phyloP scores from a whole-genome alignment of 2,797 vertebrate species.

The Staurois parvus region DNA sequence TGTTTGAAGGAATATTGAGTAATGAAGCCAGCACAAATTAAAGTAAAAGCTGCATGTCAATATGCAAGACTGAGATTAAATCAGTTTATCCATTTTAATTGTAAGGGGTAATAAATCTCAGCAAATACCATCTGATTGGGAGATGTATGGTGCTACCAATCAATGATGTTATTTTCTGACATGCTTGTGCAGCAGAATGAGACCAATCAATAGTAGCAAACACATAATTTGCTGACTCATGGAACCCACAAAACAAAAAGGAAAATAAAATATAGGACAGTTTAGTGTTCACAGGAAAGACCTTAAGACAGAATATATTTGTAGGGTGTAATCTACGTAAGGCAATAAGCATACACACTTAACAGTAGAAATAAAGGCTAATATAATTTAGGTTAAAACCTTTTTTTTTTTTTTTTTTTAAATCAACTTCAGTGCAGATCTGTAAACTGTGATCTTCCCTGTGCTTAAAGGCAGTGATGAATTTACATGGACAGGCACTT shows the following conservation, averaged over 20 bases:
- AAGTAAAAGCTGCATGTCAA: slow-evolving; percentile 6
- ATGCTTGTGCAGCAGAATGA: slow-evolving; percentile 44
- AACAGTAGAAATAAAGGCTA: no score
- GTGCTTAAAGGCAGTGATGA: no score
- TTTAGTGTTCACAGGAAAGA: not conserved
- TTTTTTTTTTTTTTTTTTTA: no score
- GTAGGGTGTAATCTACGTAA: no score
- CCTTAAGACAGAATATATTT: not conserved
- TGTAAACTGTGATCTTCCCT: no score
- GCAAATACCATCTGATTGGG: slow-evolving; percentile 62
- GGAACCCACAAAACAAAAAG: not conserved
- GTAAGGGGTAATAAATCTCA: slow-evolving; percentile 58
- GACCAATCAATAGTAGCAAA: slow-evolving; percentile 54
- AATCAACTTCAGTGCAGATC: no score
- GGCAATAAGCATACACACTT: no score
- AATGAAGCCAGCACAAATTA: slow-evolving; percentile 2
- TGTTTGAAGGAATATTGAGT: not conserved
- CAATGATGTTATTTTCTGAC: slow-evolving; percentile 64
- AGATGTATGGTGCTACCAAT: slow-evolving; percentile 61
- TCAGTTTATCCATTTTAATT: slow-evolving; percentile 50
- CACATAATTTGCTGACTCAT: slow-evolving; percentile 19
- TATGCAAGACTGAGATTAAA: slow-evolving; percentile 35
- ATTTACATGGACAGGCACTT: no score
- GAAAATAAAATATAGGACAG: slow-evolving; percentile 1
- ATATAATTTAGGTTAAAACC: no score